These are phyloP conservation scores for Itoplectis maculator DNA, from an alignment of 2,888 invertebrate genomes.

Conservation along the genomic window DNA sequence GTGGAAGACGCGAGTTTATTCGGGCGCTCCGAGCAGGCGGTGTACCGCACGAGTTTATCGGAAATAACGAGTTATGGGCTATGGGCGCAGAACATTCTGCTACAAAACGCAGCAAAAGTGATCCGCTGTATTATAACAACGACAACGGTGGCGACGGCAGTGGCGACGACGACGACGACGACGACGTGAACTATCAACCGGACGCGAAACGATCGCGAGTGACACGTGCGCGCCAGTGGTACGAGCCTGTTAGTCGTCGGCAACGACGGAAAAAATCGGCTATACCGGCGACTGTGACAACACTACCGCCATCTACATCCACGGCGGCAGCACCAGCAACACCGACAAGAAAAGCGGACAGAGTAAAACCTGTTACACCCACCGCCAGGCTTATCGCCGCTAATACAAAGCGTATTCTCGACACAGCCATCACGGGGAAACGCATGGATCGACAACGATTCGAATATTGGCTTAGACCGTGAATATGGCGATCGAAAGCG, in stretches of 20 bases:
- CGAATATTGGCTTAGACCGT: background rate
- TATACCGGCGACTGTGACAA: no score
- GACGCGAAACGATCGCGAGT: no score
- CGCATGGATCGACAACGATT: background rate
- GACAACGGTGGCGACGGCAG: background rate
- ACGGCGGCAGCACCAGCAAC: no score
- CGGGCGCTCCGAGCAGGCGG: background rate
- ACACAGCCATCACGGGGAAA: background rate
- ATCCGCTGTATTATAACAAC: background rate
- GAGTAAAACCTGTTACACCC: background rate
- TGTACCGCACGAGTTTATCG: constrained; percentile 30
- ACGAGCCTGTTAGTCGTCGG: background rate
- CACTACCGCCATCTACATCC: no score
- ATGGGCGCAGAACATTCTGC: no score
- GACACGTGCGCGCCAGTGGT: background rate
- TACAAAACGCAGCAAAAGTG: background rate
- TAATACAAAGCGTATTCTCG: background rate
- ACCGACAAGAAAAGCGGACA: no score
- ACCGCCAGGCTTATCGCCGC: background rate
- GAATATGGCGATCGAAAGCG: background rate
- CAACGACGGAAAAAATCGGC: background rate
- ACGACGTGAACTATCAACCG: no score
- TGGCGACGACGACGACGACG: background rate
- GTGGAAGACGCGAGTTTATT: constrained; percentile 31
- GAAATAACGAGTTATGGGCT: constrained; percentile 11